Base-by-base conservation (phyloP, 1,140 invertebrate genomes). In the Rhynchophorus ferrugineus region DNA sequence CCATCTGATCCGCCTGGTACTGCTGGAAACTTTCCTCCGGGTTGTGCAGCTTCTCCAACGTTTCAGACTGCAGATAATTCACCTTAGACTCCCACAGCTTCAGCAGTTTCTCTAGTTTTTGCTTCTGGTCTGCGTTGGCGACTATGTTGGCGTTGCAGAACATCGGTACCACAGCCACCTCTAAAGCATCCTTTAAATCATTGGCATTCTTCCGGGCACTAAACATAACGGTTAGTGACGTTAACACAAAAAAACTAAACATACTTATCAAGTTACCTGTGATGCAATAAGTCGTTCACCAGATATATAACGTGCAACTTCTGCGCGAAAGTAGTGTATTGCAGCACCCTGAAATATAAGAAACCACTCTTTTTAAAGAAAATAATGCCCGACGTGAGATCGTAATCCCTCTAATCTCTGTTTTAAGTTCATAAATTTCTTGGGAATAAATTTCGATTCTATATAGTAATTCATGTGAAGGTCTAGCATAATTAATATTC, bases 261-360 rank as follows among this genome's bases (percentile, higher is more conserved):
- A 19, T 16, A 29, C 24, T 8, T 20, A 53, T 34, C 37, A 49
- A 54, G 84, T 86, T 82, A 95, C 92, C 94, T 97, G 74, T 98
- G 93, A 75, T 97, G 93, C 42, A 97, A 76, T 21, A 97, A 84
- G 79, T 98, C 95, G 77, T 98, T 98, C 57, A 98, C 89, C 63
- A 98, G 79, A 75, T 98, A 98, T 70, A 98, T 95, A 67, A 97
- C 83, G 75, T 98, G 93, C 44, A 98, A 81, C 74, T 94, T 91
- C 70, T 91, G 83, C 58, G 83, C 82, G 78, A 96, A 96, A 53
- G 81, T 78, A 42, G 84, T 84, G 51, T 79, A 78, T 64, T 84
- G 78, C 61, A 85, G 83, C 51, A 88, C 83, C 76, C 86, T 90
- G 72, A 73, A 81, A 72, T 64, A 49, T 21, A 56, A 47, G 3